Conservation (phyloP, 2,888 invertebrate genomes). For the Pemphredon lugubris region DNA sequence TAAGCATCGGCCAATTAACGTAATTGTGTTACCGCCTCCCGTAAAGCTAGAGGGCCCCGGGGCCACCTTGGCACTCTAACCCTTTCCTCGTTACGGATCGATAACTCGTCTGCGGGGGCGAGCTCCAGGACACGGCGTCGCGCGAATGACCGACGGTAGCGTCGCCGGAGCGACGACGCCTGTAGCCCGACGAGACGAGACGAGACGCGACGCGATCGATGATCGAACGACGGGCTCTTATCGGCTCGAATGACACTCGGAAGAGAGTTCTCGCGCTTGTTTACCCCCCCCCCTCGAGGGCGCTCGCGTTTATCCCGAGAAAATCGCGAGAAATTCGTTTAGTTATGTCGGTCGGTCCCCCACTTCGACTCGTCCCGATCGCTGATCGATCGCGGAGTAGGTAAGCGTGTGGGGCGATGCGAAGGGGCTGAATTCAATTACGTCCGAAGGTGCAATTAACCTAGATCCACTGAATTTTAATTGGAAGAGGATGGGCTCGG, state of each 20-base stretch:
- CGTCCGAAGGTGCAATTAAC: slow-evolving; percentile 3
- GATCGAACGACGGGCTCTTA: no score
- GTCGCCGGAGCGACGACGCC: neutral
- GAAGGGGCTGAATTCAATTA: slow-evolving; percentile 20
- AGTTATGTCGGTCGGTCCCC: no score
- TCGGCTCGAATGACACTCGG: no score
- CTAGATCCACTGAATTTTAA: neutral
- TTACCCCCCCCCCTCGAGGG: no score
- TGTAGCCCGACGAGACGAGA: neutral
- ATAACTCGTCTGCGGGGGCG: neutral
- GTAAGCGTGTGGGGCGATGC: neutral
- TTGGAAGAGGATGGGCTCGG: neutral
- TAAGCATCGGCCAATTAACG: slow-evolving; percentile 72
- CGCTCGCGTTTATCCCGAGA: no score
- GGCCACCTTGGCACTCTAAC: slow-evolving; percentile 1
- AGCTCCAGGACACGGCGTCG: neutral
- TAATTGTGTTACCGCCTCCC: slow-evolving; percentile 68
- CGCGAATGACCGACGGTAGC: neutral
- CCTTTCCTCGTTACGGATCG: slow-evolving; percentile 7
- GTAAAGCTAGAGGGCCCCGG: slow-evolving; percentile 21
- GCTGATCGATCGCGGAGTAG: no score
- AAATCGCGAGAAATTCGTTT: no score
- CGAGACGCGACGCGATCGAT: no score
- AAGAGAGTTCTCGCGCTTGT: no score
- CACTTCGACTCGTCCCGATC: no score